Base-by-base conservation (phyloP, 1,140 invertebrate genomes). In the Muscidifurax raptorellus region DNA sequence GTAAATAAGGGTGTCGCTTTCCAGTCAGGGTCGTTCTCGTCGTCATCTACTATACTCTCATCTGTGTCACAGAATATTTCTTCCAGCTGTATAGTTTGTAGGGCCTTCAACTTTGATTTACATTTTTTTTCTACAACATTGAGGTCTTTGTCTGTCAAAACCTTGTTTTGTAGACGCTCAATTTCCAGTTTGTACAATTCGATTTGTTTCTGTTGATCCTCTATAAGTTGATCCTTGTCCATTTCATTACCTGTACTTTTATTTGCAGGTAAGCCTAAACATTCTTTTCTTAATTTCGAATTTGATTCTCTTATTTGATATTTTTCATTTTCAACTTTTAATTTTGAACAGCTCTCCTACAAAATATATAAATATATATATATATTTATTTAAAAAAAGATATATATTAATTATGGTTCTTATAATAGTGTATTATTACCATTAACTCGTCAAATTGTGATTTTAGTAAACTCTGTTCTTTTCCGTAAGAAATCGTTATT, bases 11-110 rank as follows among this genome's bases (percentile, higher is more conserved):
- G 95, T 9, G 95, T 96, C 80, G 93, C 94, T 25, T 87, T 91
- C 96, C 96, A 96, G 88, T 96, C 96, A 0, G 96, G 95, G 91
- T 96, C 96, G 66, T 94, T 94, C 3, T 93, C 90, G 0, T 87
- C 36, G 86, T 94, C 90, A 82, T 95, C 94, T n/a, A 89, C 88
- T n/a, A 77, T 66, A 80, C 89, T 89, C 15, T 91, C 90, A n/a
- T 92, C 90, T 40, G 87, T 85, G 18, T 71, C 59, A 7, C 72
- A 3, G 27, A 77, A 82, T 9, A 36, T 72, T 85, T 81, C 64
- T 69, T 44, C 47, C 28, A 64, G 6, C 22, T 3, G 67, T 81
- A 13, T 9, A 30, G 25, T 25, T n/a, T 13, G 2, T 30, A 18
- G 1, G 1, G 52, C n/a, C 36, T 80, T 80, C 2, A 27, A 0